Base-by-base conservation (phyloP, 2,797 vertebrate species). In the Knipowitschia caucasica region DNA sequence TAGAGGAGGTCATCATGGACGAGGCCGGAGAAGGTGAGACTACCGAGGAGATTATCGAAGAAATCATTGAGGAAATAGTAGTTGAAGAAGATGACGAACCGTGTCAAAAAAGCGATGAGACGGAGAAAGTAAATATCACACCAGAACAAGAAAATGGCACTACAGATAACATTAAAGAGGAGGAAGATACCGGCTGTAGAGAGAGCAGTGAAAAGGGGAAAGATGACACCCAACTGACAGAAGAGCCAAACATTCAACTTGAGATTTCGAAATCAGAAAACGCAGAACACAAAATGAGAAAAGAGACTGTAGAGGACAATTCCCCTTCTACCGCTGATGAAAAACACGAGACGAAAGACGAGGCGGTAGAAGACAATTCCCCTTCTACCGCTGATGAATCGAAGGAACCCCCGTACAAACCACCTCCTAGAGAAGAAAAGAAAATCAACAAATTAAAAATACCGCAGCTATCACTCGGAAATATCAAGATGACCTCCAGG, bases 401-500 rank as follows among this genome's bases (percentile, higher is more conserved):
- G 6, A 77, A 38, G 17, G 80, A 89, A 51, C 53, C 18, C n/a
- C 39, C 23, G 1, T 54, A 78, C 7, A 38, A 75, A 59, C 59
- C 87, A 29, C 81, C 83, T 8, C 87, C 80, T 21, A 93, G 89
- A 64, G 87, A 78, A 56, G 92, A 88, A 63, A 93, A 81, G 64
- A 93, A 93, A 84, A 84, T 94, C 56, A 91, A 92, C 29, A 99
- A 98, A 73, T 52, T 98, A 66, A 94, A 94, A 46, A 89, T 93
- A 43, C 93, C 95, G 4, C 93, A 97, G 61, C 71, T 99, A 59
- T 81, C 92, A 0, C 47, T 98, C 15, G 93, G 93, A 56, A 94
- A 94, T 52, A 89, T 95, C 53, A 98, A 97, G 71, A 83, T 95
- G 54, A 97, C 92, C n/a, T 92, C 95, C 24, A 91, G 96, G 54